Evolutionary conservation across 2,888 invertebrate genomes (phyloP), one percentile per base, ranked within the genome.

Genomic region (Yponomeuta plumbellus): DNA sequence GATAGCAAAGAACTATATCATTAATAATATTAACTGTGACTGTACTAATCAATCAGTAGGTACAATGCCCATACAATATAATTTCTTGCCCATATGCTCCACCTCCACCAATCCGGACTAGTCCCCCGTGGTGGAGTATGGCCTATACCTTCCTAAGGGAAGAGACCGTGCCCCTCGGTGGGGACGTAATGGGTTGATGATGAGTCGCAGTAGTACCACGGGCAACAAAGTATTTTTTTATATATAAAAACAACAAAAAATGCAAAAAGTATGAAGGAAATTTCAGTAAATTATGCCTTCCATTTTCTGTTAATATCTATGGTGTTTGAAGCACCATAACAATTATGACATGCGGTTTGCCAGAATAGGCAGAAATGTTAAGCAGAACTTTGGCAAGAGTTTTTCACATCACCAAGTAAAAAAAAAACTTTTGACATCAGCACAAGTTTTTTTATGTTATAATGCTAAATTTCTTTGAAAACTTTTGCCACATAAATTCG

Each of bases 401-500:
- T 67, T 74, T 72, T 72, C 67, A 20, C 68, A 70, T 71, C 66
- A 52, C 23, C 34, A 11, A 56, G 21, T 64, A 58, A 69, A 73
- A 71, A 66, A 66, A 68, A 71, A 57, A 67, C 73, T 79, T 78
- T 76, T 77, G 76, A 77, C 77, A 71, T 74, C 72, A 73, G 71
- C 70, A 71, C 70, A 73, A 69, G 66, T 69, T 67, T 69, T 72
- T 67, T 68, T 69, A 64, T 69, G 67, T 75, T 78, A 75, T 75
- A 70, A 68, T 71, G 69, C 76, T 79, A 80, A 72, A 70, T 67
- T 72, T 71, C 72, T 70, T 72, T 72, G 70, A 71, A 74, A 74
- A 77, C 80, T 83, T 52, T 52, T 83, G 88, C 83, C 88, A 83
- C 81, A 75, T 90, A 90, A 90, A 90, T 90, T 90, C 90, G 90